Conservation (phyloP, 2,888 invertebrate species). For the Lepeophtheirus nordmannii region DNA sequence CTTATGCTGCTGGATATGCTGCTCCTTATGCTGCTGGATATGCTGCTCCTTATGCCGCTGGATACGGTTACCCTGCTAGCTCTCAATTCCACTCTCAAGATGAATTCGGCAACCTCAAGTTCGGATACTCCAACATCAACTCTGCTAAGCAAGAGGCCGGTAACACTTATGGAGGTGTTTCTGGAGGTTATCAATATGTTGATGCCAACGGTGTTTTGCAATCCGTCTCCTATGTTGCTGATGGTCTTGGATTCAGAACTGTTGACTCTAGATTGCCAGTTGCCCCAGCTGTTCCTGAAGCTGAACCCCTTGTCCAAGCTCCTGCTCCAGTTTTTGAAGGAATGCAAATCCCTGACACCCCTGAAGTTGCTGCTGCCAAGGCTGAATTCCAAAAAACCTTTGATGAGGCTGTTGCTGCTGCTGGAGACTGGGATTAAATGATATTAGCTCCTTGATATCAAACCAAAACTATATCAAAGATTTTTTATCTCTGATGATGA, state of each 20-base stretch:
- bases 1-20: neutral
- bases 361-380: neutral
- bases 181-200: constrained; percentile 14
- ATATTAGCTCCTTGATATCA: neutral
- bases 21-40: neutral
- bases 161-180: constrained; percentile 20
- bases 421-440: neutral
- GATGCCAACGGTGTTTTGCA: constrained; percentile 21
- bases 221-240: constrained; percentile 15
- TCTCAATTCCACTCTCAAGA: constrained; percentile 22
- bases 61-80: neutral
- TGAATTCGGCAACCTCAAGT: constrained; percentile 21
- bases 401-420: neutral
- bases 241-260: constrained; percentile 16
- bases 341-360: constrained; percentile 4
- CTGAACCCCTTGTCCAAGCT: constrained; percentile 5
- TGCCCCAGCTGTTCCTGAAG: constrained; percentile 4
- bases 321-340: constrained; percentile 17
- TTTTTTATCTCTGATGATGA: neutral
- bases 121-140: constrained; percentile 25
- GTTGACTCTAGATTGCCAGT: constrained; percentile 17
- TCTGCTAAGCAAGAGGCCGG: constrained; percentile 14
- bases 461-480: neutral
- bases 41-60: neutral
- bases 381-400: constrained; percentile 1